Evolutionary conservation across 2,113 vertebrate species (phyloP).

Genomic region (Puntigrus tetrazona): DNA sequence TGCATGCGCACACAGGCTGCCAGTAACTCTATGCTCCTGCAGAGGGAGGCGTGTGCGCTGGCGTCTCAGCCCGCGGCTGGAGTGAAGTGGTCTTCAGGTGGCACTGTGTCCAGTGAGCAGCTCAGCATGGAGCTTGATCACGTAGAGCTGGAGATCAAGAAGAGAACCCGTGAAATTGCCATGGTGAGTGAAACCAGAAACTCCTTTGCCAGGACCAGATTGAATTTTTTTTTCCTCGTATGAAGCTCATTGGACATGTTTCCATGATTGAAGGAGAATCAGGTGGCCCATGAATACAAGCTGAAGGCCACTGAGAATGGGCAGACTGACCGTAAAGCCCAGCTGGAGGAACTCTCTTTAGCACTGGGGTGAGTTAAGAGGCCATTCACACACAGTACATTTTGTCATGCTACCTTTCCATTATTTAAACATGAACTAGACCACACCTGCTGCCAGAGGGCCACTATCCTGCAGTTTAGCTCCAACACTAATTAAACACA

Average conservation of each 20-base stretch:
- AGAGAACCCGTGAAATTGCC: slow-evolving; percentile 91
- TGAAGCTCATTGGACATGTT: not conserved
- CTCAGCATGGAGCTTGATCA: slow-evolving; percentile 95
- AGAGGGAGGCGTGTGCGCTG: slow-evolving; percentile 86
- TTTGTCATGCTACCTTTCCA: not conserved
- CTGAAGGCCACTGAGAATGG: slow-evolving; percentile 92
- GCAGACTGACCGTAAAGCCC: slow-evolving; percentile 86
- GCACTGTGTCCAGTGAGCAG: slow-evolving; percentile 89
- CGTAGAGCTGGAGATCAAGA: slow-evolving; percentile 96
- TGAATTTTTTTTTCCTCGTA: not conserved
- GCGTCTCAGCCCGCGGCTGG: slow-evolving; percentile 77
- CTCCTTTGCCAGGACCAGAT: not conserved
- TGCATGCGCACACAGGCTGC: slow-evolving; percentile 74
- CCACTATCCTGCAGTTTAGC: too few species aligned
- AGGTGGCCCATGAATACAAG: slow-evolving; percentile 88
- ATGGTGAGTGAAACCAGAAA: slow-evolving; percentile 77
- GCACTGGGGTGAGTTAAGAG: slow-evolving; percentile 82
- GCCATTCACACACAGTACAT: not conserved
- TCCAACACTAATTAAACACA: not conserved
- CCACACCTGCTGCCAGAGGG: not conserved
- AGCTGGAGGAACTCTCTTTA: slow-evolving; percentile 85
- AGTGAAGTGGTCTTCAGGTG: slow-evolving; percentile 87
- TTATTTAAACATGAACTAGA: not conserved
- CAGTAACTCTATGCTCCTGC: slow-evolving; percentile 88
- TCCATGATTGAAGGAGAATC: slow-evolving; percentile 82